Percentiles rank a stretch among this genome's conserved stretches.
Evolutionary conservation across 2,113 vertebrate genomes (phyloP).

Genomic region (Canis aureus): DNA sequence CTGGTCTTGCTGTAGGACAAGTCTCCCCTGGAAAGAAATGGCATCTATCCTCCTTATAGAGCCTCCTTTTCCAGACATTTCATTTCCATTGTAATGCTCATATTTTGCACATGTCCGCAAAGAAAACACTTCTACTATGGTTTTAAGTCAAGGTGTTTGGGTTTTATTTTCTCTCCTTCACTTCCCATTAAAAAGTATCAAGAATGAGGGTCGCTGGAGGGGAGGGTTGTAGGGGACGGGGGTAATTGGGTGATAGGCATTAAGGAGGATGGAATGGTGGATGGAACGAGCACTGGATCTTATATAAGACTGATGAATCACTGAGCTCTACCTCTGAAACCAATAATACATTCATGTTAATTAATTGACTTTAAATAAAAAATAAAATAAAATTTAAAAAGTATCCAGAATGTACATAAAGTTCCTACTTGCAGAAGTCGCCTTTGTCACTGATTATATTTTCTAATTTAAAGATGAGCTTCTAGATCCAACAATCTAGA

Average conservation of each 20-base stretch:
- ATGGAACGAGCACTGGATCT: too few relatives aligned
- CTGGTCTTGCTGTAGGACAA: not conserved
- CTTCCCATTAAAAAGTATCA: not conserved
- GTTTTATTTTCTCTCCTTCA: conserved; percentile 21
- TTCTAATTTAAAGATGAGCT: not conserved
- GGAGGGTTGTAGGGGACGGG: too few relatives aligned
- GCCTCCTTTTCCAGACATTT: not conserved
- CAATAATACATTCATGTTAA: too few relatives aligned
- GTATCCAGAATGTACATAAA: not conserved
- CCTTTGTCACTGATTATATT: not conserved
- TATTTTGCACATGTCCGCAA: not conserved
- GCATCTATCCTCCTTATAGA: rapidly evolving
- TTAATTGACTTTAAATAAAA: too few relatives aligned
- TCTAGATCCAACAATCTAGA: not conserved
- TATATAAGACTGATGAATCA: too few relatives aligned
- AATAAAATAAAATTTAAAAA: not conserved
- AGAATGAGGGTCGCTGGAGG: not conserved
- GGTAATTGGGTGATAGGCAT: too few relatives aligned
- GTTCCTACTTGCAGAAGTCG: not conserved
- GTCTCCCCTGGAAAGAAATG: not conserved
- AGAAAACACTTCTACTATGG: not conserved
- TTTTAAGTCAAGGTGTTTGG: not conserved
- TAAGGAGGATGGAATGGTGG: too few relatives aligned
- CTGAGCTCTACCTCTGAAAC: too few relatives aligned
- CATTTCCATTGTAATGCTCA: not conserved